A percentile compares a stretch with the other conserved stretches of the same genome.
These are phyloP conservation scores for Grammomys surdaster DNA, from an alignment of 2,113 vertebrate genomes.

Conservation along the genomic window DNA sequence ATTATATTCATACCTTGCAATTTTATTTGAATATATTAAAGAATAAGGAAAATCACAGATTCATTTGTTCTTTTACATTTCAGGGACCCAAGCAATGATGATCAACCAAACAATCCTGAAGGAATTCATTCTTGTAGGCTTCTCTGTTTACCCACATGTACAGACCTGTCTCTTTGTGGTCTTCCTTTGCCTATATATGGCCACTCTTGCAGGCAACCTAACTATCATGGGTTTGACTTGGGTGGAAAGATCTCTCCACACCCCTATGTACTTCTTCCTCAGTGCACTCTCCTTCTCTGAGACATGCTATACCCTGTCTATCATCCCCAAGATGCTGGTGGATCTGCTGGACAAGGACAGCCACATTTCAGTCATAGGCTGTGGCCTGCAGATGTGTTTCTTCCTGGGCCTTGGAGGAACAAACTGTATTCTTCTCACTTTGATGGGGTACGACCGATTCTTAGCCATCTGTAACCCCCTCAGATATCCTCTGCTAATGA, in stretches of 20 bases:
- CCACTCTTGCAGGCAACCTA: conserved; percentile 83
- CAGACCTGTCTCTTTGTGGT: conserved; percentile 28
- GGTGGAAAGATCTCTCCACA: conserved; percentile 70
- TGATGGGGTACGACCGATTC: conserved; percentile 80
- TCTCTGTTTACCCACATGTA: conserved; percentile 47
- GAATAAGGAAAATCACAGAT: neutral
- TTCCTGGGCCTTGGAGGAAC: conserved; percentile 69
- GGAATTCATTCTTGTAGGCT: conserved; percentile 75
- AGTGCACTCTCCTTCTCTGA: conserved; percentile 70
- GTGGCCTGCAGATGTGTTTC: conserved; percentile 73
- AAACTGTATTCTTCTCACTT: conserved; percentile 62
- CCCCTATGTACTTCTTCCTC: conserved; percentile 76
- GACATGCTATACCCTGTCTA: conserved; percentile 56
- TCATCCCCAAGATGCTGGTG: conserved; percentile 68
- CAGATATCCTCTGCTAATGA: conserved; percentile 72
- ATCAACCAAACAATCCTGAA: conserved; percentile 51
- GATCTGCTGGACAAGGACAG: conserved; percentile 25
- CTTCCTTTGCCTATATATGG: conserved; percentile 74
- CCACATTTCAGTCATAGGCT: conserved; percentile 48
- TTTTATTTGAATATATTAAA: neutral
- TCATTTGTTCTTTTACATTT: neutral
- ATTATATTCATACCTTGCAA: neutral
- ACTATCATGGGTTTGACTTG: conserved; percentile 76
- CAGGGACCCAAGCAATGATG: neutral
- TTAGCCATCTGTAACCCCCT: conserved; percentile 75